phyloP scores from a whole-genome alignment of 2,888 invertebrate genomes.

The Taphrorychus bicolor region DNA sequence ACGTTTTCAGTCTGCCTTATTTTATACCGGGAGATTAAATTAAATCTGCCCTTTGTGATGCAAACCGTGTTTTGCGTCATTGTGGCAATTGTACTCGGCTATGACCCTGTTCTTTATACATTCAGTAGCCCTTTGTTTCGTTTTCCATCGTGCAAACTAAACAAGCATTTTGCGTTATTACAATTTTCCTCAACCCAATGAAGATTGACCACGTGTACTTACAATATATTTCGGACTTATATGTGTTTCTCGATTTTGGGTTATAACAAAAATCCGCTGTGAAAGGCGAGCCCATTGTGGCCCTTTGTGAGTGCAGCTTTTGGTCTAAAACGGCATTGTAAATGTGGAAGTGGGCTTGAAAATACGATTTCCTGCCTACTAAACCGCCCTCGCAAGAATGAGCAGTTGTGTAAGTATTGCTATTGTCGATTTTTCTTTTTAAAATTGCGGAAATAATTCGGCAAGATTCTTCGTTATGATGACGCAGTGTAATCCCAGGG shows the following conservation, averaged over 20 bases:
- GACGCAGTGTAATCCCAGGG: background rate
- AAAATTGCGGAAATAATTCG: slow-evolving; percentile 11
- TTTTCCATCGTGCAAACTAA: no score
- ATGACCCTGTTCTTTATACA: slow-evolving; percentile 37
- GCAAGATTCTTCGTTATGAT: background rate
- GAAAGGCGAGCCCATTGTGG: slow-evolving; percentile 55
- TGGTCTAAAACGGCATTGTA: slow-evolving; percentile 51
- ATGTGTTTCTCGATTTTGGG: slow-evolving; percentile 40
- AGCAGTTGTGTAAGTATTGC: slow-evolving; percentile 43
- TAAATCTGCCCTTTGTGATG: slow-evolving; percentile 41
- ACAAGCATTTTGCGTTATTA: no score
- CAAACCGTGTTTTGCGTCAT: slow-evolving; percentile 42
- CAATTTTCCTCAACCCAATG: no score
- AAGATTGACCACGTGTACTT: no score
- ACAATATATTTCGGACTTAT: background rate
- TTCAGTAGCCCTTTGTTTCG: no score
- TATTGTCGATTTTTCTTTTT: slow-evolving; percentile 24
- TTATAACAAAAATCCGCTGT: slow-evolving; percentile 41
- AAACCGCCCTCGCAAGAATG: slow-evolving; percentile 57
- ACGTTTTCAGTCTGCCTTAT: slow-evolving; percentile 44
- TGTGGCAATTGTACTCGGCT: slow-evolving; percentile 41
- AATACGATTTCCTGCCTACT: slow-evolving; percentile 59
- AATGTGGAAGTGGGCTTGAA: slow-evolving; percentile 61
- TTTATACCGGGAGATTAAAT: slow-evolving; percentile 46
- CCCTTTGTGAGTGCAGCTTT: slow-evolving; percentile 33